These are phyloP conservation scores for Monochamus saltuarius DNA, from an alignment of 1,140 invertebrate genomes.

Conservation along the genomic window DNA sequence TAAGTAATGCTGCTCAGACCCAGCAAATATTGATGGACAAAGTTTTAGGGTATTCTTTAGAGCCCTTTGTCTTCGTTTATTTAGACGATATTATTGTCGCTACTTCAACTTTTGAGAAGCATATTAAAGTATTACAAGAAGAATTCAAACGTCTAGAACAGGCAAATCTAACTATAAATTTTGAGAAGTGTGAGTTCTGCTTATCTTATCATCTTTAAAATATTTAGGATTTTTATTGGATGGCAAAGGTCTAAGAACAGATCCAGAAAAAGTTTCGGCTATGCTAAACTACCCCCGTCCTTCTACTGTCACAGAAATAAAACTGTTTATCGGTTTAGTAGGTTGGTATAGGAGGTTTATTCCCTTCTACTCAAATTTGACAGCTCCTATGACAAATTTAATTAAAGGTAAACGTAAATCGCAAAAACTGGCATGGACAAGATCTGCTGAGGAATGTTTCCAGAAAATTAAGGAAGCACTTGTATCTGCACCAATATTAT, in stretches of 20 bases:
- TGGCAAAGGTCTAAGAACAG: slow-evolving; percentile 1
- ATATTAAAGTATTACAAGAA: not conserved
- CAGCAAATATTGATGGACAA: slow-evolving; percentile 50
- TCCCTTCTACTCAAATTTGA: slow-evolving; percentile 36
- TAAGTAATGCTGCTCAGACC: slow-evolving; percentile 47
- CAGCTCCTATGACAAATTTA: slow-evolving; percentile 42
- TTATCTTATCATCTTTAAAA: not conserved
- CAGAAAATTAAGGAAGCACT: not conserved
- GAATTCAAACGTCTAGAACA: not conserved
- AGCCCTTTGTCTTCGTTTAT: slow-evolving; percentile 35
- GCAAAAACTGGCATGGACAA: slow-evolving; percentile 7
- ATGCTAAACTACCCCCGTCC: slow-evolving; percentile 38
- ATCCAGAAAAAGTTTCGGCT: slow-evolving; percentile 29
- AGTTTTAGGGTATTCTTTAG: slow-evolving; percentile 24
- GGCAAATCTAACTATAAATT: not conserved
- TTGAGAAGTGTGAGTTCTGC: slow-evolving; percentile 7
- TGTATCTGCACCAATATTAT: slow-evolving; percentile 1
- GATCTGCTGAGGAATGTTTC: slow-evolving; percentile 3
- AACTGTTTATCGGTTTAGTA: slow-evolving; percentile 14
- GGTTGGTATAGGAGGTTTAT: slow-evolving; percentile 22
- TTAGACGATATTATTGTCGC: slow-evolving; percentile 42
- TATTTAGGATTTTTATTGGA: slow-evolving; percentile 9
- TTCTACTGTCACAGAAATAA: slow-evolving; percentile 36
- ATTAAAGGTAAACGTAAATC: slow-evolving; percentile 20
- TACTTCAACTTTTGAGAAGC: slow-evolving; percentile 1